A percentile compares a stretch with the other conserved stretches of the same genome.
Conservation (phyloP, 2,113 vertebrate species). For the Tenrec ecaudatus region DNA sequence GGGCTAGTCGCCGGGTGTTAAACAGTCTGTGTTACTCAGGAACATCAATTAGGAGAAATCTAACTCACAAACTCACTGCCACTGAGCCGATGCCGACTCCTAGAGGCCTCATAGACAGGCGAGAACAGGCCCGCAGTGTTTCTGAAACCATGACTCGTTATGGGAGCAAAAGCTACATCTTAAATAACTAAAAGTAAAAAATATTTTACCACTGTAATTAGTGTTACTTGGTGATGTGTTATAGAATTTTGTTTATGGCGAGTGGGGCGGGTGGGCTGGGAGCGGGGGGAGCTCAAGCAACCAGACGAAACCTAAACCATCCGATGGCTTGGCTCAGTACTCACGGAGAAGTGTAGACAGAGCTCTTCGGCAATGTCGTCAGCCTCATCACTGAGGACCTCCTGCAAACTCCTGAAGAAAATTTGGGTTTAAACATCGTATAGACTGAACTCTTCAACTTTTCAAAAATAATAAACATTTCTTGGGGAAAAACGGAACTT, state of each 20-base stretch:
- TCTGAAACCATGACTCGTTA: no score
- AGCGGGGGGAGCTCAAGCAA: not conserved
- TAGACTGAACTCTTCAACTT: not conserved
- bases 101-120: no score
- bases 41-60: no score
- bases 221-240: no score
- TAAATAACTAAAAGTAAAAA: no score
- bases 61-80: no score
- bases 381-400: conserved; percentile 83
- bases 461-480: conserved; percentile 36
- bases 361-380: conserved; percentile 63
- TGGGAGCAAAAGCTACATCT: no score
- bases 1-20: not conserved
- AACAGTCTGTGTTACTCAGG: no score
- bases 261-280: not conserved
- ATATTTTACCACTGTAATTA: no score
- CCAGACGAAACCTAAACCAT: not conserved
- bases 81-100: no score
- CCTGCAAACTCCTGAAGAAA: conserved; percentile 84
- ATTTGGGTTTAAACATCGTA: conserved; percentile 51
- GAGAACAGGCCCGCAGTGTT: no score
- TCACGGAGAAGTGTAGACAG: conserved; percentile 83
- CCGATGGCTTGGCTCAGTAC: conserved; percentile 57
- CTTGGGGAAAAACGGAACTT: not conserved
- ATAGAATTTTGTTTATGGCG: not conserved